Conservation (phyloP, 2,888 invertebrate species). For the Diogma glabrata region DNA sequence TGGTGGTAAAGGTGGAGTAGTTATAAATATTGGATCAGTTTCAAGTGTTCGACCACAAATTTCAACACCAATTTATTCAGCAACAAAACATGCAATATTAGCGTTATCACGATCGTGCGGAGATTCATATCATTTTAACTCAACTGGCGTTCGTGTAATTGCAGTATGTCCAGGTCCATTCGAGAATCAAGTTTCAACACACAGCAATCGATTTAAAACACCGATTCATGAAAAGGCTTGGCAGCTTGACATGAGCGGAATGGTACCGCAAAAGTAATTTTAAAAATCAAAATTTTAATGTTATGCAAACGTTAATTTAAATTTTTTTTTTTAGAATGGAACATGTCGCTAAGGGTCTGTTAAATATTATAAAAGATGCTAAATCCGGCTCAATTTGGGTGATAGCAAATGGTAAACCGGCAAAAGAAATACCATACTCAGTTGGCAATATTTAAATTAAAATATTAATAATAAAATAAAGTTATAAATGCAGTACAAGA, state of each 20-base stretch:
- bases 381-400: slow-evolving; percentile 63
- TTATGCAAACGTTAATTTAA: slow-evolving; percentile 8
- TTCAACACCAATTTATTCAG: slow-evolving; percentile 64
- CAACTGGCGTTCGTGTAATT: slow-evolving; percentile 59
- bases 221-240: slow-evolving; percentile 62
- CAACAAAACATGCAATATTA: slow-evolving; percentile 64
- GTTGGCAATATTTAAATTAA: slow-evolving; percentile 17
- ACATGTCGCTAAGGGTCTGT: slow-evolving; percentile 53
- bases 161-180: slow-evolving; percentile 60
- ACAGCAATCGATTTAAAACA: slow-evolving; percentile 57
- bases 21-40: slow-evolving; percentile 65
- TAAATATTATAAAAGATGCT: slow-evolving; percentile 52
- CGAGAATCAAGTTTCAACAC: slow-evolving; percentile 53
- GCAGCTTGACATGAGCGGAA: slow-evolving; percentile 53
- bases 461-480: slow-evolving; percentile 5
- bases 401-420: slow-evolving; percentile 53
- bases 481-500: slow-evolving; percentile 8
- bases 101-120: slow-evolving; percentile 63
- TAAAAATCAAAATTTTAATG: slow-evolving; percentile 7
- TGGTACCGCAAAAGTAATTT: slow-evolving; percentile 50
- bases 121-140: slow-evolving; percentile 58
- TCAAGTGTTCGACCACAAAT: slow-evolving; percentile 56
- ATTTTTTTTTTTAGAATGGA: slow-evolving; percentile 41
- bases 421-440: slow-evolving; percentile 39
- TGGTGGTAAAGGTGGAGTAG: slow-evolving; percentile 62